Percentiles rank a stretch among this genome's conserved stretches.
phyloP scores from a whole-genome alignment of 2,797 vertebrate genomes.

The Pseudomugil gertrudae region DNA sequence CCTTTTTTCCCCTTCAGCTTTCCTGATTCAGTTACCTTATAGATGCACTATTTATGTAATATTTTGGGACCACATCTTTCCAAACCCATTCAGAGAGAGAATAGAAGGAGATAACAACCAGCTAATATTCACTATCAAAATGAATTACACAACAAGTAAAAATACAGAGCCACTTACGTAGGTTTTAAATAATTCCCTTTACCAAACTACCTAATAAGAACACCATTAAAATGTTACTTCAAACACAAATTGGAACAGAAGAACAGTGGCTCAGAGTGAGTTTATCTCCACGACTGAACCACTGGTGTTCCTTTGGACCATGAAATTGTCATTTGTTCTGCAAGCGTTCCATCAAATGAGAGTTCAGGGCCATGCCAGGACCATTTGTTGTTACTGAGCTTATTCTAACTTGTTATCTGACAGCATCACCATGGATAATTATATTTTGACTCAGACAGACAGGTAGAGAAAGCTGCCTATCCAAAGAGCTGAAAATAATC shows the following conservation, averaged over 20 bases:
- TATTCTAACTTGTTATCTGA: constrained; percentile 75
- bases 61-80: constrained; percentile 29
- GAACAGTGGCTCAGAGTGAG: constrained; percentile 73
- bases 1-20: constrained; percentile 27
- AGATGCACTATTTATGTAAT: constrained; percentile 24
- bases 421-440: constrained; percentile 79
- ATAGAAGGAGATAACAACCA: constrained; percentile 66
- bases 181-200: constrained; percentile 59
- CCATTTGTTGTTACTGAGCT: constrained; percentile 62
- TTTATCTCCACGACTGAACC: constrained; percentile 77
- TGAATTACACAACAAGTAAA: constrained; percentile 45
- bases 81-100: constrained; percentile 41
- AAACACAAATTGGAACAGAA: constrained; percentile 75
- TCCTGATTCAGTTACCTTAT: constrained; percentile 20
- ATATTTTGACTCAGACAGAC: constrained; percentile 71
- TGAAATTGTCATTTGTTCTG: constrained; percentile 85
- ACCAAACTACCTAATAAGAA: constrained; percentile 59
- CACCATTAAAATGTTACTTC: constrained; percentile 67
- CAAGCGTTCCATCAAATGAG: constrained; percentile 81
- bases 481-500: constrained; percentile 38
- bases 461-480: constrained; percentile 53
- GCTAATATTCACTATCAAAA: constrained; percentile 58
- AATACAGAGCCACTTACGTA: constrained; percentile 43
- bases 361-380: constrained; percentile 70
- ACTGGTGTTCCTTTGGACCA: constrained; percentile 79